These are phyloP conservation scores for Pluvianellus socialis DNA, from an alignment of 2,113 vertebrate species.

Conservation along the genomic window DNA sequence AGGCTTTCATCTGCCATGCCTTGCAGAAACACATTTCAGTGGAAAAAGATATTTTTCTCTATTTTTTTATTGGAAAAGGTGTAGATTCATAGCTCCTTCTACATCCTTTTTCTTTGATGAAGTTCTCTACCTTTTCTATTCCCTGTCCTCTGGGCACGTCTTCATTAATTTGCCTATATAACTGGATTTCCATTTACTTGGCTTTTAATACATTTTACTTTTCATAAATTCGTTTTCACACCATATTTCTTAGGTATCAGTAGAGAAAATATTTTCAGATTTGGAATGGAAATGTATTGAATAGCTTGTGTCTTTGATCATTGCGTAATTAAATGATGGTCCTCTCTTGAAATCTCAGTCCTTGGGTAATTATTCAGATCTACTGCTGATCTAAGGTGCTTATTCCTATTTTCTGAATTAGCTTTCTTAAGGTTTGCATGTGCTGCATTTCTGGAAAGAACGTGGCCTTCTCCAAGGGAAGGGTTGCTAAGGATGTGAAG, in stretches of 20 bases:
- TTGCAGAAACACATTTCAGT: neutral
- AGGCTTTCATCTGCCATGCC: conserved; percentile 21
- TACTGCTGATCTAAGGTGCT: neutral
- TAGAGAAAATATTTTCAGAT: neutral
- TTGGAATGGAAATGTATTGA: neutral
- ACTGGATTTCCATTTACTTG: neutral
- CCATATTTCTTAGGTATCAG: neutral
- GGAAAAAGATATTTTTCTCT: neutral
- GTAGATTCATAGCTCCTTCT: neutral
- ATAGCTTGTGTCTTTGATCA: neutral
- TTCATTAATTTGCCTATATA: neutral
- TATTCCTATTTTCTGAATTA: neutral
- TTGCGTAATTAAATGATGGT: neutral
- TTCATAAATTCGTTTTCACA: neutral
- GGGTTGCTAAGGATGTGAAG: neutral
- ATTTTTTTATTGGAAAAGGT: neutral
- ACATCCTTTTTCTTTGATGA: neutral
- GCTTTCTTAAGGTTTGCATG: neutral
- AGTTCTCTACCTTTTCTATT: neutral
- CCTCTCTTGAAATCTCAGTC: neutral
- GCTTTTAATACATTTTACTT: neutral
- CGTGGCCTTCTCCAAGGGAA: neutral
- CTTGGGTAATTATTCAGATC: neutral
- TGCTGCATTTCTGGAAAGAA: neutral
- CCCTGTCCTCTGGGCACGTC: neutral